phyloP scores from a whole-genome alignment of 2,113 vertebrate species.

The Regulus satrapa region DNA sequence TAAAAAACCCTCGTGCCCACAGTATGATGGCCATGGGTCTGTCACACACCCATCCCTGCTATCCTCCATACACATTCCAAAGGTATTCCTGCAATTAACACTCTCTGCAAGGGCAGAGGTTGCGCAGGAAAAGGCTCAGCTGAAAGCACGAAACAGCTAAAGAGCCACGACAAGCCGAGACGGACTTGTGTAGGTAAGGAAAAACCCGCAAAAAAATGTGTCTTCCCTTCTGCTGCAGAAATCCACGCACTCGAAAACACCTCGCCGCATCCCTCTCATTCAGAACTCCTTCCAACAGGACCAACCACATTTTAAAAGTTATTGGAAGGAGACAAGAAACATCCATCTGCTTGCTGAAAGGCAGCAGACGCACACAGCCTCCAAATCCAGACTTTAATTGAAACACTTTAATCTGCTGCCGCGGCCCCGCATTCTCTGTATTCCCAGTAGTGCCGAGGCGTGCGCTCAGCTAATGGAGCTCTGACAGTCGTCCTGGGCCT shows the following conservation, averaged over 20 bases:
- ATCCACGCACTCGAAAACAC: not conserved
- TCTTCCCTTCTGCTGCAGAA: not conserved
- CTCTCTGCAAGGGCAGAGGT: fast-evolving
- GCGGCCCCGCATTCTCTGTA: not conserved
- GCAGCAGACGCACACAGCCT: not conserved
- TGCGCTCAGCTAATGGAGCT: not conserved
- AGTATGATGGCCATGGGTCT: fast-evolving
- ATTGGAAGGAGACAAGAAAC: not conserved
- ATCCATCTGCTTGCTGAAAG: constrained; percentile 31
- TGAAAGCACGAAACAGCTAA: not conserved
- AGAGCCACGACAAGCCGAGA: not conserved
- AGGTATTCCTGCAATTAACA: fast-evolving
- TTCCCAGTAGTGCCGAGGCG: constrained; percentile 16
- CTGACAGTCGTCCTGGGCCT: not conserved
- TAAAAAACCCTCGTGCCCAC: not conserved
- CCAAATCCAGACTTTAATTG: constrained; percentile 22
- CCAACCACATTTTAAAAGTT: not conserved
- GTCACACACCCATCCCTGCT: fast-evolving
- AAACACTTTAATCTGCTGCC: not conserved
- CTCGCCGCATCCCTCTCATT: not conserved
- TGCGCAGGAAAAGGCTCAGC: not conserved
- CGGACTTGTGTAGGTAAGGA: not conserved
- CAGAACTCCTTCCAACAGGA: not conserved
- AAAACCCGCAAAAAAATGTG: not conserved
- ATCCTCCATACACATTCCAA: fast-evolving